Conservation (phyloP, 2,797 vertebrate genomes). For the Cygnus olor region DNA sequence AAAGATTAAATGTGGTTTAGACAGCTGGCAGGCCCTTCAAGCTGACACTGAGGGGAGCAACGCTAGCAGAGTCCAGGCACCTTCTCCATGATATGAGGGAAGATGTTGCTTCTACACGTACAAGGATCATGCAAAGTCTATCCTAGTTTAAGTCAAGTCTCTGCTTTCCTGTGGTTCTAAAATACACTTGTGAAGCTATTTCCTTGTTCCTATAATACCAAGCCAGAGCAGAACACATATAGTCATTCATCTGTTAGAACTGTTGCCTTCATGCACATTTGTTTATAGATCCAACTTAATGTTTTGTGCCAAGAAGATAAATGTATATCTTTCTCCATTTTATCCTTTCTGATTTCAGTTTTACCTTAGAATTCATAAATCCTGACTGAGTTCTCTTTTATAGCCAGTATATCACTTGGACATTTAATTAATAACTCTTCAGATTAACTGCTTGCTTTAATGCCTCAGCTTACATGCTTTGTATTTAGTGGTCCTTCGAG, state of each 20-base stretch:
- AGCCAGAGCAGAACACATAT: not conserved
- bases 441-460: not conserved
- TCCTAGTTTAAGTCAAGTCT: not conserved
- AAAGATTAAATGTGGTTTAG: not conserved
- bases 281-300: not conserved
- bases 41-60: not conserved
- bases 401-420: not conserved
- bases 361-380: not conserved
- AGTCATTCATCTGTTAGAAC: not conserved
- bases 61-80: not conserved
- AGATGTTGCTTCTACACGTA: not conserved
- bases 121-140: not conserved
- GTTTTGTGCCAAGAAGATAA: not conserved
- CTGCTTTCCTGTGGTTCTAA: not conserved
- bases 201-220: not conserved
- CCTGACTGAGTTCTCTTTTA: not conserved
- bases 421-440: not conserved
- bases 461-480: not conserved
- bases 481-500: not conserved
- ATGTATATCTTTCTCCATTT: not conserved
- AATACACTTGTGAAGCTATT: not conserved
- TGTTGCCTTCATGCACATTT: not conserved
- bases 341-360: not conserved
- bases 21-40: not conserved
- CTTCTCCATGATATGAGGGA: not conserved